Evolutionary conservation across 2,797 vertebrate species (phyloP), one percentile per base, ranked within the genome.

Genomic region (Synaphobranchus kaupii): DNA sequence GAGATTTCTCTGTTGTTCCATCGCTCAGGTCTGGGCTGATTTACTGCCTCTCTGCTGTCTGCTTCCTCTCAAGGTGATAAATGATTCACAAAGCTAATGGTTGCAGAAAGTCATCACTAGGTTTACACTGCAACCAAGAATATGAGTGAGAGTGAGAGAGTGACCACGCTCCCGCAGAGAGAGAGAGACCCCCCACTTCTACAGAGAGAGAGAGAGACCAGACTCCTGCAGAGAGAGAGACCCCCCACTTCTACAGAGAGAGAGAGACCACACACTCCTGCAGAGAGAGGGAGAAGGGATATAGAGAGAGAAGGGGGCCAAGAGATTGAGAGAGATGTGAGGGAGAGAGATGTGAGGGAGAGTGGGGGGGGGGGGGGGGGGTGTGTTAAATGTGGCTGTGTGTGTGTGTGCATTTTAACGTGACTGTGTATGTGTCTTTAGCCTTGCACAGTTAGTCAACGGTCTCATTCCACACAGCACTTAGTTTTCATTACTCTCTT

Each of bases 391-490:
- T 68, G 84, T 31, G 34, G n/a, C n/a, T 39, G 63, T 76, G 34
- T 56, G 12, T 86, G 22, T 34, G 28, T 28, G 66, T 34, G 78
- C 28, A 20, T 54, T 73, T 56, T 34, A 13, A 3, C 31, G 52
- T 52, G 3, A 20, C 28, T 81, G 28, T 73, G 10, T 73, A 9
- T 73, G 31, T 34, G 39, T 4, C 34, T 80, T 25, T 34, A 10
- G 88, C 15, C 28, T 81, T 22, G 89, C 86, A 87, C 89, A 86
- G 85, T 87, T 50, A 44, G 86, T 5, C 85, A 52, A 48, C 4
- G 22, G 39, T 82, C 7, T 47, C 22, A n/a, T 48, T 22, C 20
- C 22, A 13, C 60, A 66, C 60, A 0, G 60, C 60, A 66, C 63
- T 66, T 25, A 28, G n/a, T 66, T 66, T 28, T 66, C 25, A 66